Conservation (phyloP, 2,797 vertebrate species). For the Psittacula echo region DNA sequence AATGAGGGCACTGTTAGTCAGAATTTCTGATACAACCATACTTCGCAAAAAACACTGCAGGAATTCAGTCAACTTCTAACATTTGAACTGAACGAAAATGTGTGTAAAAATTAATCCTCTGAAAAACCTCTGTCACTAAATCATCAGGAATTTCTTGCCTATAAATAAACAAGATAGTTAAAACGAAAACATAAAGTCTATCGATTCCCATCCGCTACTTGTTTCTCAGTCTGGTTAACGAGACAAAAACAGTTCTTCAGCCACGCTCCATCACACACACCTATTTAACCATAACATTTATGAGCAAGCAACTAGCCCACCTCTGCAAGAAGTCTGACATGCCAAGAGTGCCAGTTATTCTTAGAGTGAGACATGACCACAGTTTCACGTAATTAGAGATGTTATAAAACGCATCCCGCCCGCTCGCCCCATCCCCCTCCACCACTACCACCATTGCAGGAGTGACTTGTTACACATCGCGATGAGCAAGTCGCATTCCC, state of each 20-base stretch:
- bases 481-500: neutral
- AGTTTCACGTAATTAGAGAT: conserved; percentile 53
- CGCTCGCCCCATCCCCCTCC: conserved; percentile 57
- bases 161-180: conserved; percentile 17
- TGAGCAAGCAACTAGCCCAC: neutral
- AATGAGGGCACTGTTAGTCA: neutral
- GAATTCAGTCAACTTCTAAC: neutral
- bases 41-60: neutral
- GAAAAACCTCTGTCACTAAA: neutral
- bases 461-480: conserved; percentile 64
- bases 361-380: conserved; percentile 47
- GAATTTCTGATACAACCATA: neutral
- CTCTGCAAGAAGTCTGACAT: conserved; percentile 45
- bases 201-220: conserved; percentile 27
- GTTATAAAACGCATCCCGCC: conserved; percentile 66
- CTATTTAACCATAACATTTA: conserved; percentile 16
- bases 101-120: neutral
- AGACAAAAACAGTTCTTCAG: conserved; percentile 48
- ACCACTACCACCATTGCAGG: conserved; percentile 50
- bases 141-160: neutral
- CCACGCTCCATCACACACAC: neutral
- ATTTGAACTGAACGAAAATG: neutral
- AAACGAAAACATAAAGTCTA: conserved; percentile 13
- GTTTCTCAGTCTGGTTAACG: neutral
- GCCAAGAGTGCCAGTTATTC: conserved; percentile 52